phyloP scores from a whole-genome alignment of 2,113 vertebrate genomes.

The Baryphthengus martii region DNA sequence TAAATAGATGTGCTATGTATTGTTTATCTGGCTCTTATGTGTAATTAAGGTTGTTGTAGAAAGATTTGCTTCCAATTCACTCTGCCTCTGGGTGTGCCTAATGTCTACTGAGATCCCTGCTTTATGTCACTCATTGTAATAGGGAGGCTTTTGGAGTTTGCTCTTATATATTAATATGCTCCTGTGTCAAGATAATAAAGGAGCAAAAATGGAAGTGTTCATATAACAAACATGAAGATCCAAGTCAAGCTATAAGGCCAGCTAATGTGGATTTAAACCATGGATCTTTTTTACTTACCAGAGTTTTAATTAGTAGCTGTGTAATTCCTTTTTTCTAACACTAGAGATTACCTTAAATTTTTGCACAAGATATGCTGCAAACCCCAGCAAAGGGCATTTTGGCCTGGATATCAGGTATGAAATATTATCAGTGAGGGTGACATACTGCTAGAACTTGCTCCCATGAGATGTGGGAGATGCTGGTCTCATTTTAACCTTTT shows the following conservation, averaged over 20 bases:
- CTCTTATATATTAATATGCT: not conserved
- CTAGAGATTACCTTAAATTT: not conserved
- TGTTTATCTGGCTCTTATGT: slow-evolving; percentile 9
- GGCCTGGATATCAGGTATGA: not conserved
- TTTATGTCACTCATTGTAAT: not conserved
- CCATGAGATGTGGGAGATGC: not conserved
- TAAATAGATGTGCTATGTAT: not conserved
- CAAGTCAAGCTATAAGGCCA: not conserved
- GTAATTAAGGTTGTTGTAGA: slow-evolving; percentile 20
- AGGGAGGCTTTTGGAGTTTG: not conserved
- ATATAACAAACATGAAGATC: not conserved
- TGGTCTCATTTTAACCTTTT: not conserved
- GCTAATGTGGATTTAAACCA: not conserved
- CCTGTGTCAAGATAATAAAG: not conserved
- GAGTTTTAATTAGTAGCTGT: not conserved
- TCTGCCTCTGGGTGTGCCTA: not conserved
- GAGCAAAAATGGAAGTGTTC: not conserved
- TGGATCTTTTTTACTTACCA: not conserved
- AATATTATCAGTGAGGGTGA: not conserved
- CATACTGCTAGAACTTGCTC: not conserved
- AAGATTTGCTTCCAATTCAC: slow-evolving; percentile 14
- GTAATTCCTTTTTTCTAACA: not conserved
- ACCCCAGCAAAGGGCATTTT: not conserved
- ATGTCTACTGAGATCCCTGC: not conserved
- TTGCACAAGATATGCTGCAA: not conserved